Evolutionary conservation across 1,140 invertebrate species (phyloP), one percentile per base, ranked within the genome.

Genomic region (Hylaeus anthracinus): DNA sequence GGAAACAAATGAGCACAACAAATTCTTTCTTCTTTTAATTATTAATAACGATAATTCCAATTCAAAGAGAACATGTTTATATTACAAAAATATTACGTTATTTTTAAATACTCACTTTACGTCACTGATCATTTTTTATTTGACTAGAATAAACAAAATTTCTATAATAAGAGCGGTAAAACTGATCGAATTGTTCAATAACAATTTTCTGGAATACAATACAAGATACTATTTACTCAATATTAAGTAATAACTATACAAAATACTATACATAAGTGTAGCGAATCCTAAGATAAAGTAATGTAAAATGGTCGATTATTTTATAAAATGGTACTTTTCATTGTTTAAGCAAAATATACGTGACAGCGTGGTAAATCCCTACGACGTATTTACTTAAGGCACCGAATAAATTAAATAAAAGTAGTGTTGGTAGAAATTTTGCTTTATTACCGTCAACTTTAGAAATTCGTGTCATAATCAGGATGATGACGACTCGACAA

Each of bases 401-500:
- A 39, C 66, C 70, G 55, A 86, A 83, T 86, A 83, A 86, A 86
- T 80, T 72, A 76, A 78, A 39, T 79, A 26, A 64, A 75, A 74
- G 2, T 63, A n/a, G n/a, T 43, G 55, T 66, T 66, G 55, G 58
- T 73, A 65, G 39, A 80, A 69, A 79, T 61, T 74, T 70, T 60
- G 77, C 10, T 86, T 86, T 81, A 86, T 83, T 86, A 78, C 64
- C 55, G 41, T 75, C 61, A 71, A 87, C 45, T 89, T 94, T 91
- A 95, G 85, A 95, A 95, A 88, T 95, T 95, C 9, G 94, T 95
- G 87, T 95, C 94, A 85, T 95, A 95, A 92, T 95, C 94, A 14
- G 94, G 94, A 88, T 94, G 92, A 88, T 94, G 91, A 69, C 94
- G 92, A 60, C 41, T 78, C 9, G 93, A 92, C 51, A 91, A 89